These are phyloP conservation scores for Torymus aiolomorphi DNA, from an alignment of 2,888 invertebrate genomes.

Conservation along the genomic window DNA sequence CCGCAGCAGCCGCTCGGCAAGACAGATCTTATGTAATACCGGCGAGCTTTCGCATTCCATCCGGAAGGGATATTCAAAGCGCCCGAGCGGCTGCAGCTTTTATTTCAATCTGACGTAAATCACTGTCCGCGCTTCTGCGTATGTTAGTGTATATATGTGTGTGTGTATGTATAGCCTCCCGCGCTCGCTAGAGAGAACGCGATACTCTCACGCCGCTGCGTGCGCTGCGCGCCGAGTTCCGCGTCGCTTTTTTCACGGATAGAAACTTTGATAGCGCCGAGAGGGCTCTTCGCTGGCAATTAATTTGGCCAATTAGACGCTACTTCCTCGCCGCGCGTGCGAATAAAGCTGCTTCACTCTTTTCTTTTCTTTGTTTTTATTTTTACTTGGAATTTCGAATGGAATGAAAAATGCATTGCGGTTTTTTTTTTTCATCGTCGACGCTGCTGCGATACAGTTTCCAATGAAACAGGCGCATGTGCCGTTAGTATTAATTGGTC, in stretches of 20 bases:
- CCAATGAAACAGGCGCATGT: too few relatives aligned
- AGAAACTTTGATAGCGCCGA: too few relatives aligned
- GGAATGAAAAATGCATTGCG: too few relatives aligned
- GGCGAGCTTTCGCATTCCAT: constrained; percentile 37
- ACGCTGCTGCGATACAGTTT: too few relatives aligned
- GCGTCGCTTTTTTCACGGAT: background rate
- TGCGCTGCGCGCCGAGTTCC: background rate
- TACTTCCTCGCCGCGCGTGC: background rate
- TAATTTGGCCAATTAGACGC: background rate
- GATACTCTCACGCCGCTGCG: constrained; percentile 1
- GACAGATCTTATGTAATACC: constrained; percentile 54
- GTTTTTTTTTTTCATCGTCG: too few relatives aligned
- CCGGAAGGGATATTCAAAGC: constrained; percentile 25
- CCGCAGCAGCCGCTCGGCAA: background rate
- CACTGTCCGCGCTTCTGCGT: background rate
- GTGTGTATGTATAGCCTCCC: too few relatives aligned
- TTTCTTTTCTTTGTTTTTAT: too few relatives aligned
- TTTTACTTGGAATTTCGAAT: too few relatives aligned
- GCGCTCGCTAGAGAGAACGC: background rate
- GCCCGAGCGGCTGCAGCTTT: constrained; percentile 13
- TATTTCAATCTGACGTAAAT: constrained; percentile 42
- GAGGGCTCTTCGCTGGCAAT: too few relatives aligned
- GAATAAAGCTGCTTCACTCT: background rate
- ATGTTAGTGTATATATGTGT: too few relatives aligned
- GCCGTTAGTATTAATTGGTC: too few relatives aligned